Base-by-base conservation (phyloP, 2,797 vertebrate species). In the Lutjanus campechanus region DNA sequence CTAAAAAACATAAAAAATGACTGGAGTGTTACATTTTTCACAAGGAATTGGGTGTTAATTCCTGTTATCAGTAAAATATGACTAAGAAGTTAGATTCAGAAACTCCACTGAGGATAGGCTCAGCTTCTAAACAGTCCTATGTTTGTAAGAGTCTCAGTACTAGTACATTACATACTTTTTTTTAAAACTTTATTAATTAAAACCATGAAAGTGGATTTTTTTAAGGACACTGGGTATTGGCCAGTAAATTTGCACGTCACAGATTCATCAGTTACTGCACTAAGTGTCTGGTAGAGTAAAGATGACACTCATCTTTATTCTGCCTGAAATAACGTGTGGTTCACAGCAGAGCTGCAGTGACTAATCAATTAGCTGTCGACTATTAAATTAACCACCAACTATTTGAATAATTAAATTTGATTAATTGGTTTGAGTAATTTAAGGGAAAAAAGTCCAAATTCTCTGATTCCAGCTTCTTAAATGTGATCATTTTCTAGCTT, bases 271-370 rank as follows among this genome's bases (percentile, higher is more conserved):
- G 53, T 66, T 66, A 66, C 19, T 71, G 53, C 20, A 75, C 50
- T 43, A 15, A 10, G 29, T 44, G 36, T 50, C 12, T 66, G 56
- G 8, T 36, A 59, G 29, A 72, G 76, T 49, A 12, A 53, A 17
- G 22, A 36, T 47, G 22, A 6, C n/a, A 40, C 17, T 20, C 5
- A 1, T 43, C 25, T 64, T 75, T 53, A 25, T 56, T 81, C 25
- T 59, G 50, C n/a, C 47, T 75, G 67, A 79, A 50, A 72, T 68
- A 22, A 60, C 58, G 5, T 49, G 22, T 69, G 53, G 9, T 29
- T 76, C 49, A 67, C 70, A 51, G 29, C 5, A 4, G 29, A 36
- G 29, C 29, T 36, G 29, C 29, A 36, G 5, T 36, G 29, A 36
- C 29, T 36, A 36, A 36, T 36, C 29, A 36, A 36, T 36, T 36